A percentile compares a stretch with the other conserved stretches of the same genome.
Evolutionary conservation across 2,113 vertebrate genomes (phyloP).

Genomic region (Oncorhynchus clarkii): DNA sequence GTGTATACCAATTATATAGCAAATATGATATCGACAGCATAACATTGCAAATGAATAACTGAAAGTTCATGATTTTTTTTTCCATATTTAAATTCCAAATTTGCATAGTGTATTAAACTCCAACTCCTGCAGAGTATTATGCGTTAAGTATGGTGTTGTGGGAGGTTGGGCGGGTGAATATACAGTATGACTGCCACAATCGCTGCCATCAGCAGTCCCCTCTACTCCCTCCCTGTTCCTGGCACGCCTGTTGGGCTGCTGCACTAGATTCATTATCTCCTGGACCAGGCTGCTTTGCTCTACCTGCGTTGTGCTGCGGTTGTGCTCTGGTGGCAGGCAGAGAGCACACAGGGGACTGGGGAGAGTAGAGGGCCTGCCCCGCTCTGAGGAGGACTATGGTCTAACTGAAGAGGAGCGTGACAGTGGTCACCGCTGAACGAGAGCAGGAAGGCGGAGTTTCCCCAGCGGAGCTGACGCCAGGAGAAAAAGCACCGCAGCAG

Average conservation of each 20-base stretch:
- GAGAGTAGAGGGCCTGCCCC: background rate
- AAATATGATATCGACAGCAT: background rate
- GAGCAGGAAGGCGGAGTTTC: background rate
- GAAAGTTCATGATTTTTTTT: background rate
- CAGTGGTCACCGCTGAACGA: conserved; percentile 10
- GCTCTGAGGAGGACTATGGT: conserved; percentile 1
- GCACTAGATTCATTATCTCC: background rate
- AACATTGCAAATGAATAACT: background rate
- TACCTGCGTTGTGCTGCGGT: background rate
- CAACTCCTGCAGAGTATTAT: background rate
- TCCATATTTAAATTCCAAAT: background rate
- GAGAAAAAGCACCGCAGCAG: background rate
- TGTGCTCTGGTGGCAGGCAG: conserved; percentile 25
- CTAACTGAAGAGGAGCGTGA: background rate
- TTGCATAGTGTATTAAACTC: background rate
- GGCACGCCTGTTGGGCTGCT: conserved; percentile 7
- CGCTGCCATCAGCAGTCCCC: background rate
- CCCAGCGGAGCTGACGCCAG: background rate
- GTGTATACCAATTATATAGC: background rate
- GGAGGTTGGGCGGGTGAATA: background rate
- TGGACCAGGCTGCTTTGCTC: background rate
- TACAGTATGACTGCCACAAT: background rate
- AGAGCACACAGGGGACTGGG: background rate
- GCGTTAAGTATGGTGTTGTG: background rate
- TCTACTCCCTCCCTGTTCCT: background rate